Base-by-base conservation (phyloP, 2,888 invertebrate species). In the Erynnis tages region DNA sequence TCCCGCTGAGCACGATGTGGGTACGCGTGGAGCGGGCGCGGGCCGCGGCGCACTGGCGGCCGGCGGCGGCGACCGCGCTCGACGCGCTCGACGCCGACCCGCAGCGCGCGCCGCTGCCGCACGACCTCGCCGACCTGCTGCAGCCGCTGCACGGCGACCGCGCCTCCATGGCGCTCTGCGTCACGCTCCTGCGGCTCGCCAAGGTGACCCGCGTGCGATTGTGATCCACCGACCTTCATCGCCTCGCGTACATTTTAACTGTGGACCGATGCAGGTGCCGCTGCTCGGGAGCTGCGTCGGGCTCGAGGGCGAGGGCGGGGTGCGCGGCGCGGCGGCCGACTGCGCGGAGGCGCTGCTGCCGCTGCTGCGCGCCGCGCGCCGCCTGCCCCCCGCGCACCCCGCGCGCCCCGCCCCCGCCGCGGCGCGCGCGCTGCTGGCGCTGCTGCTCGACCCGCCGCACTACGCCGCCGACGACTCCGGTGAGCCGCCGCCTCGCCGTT, bases 1-100 rank as follows among this genome's bases (percentile, higher is more conserved):
- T 96, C 69, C 95, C 95, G 17, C 82, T 93, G 68, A 91, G 92
- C 69, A 93, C 93, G 61, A 87, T 95, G 58, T 96, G 95, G 96
- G 82, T 93, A 60, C 91, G 95, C 55, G 91, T 93, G 54, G 95
- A 95, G 79, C 92, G 93, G 7, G 80, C 94, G 48, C 91, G 95
- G n/a, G 94, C 93, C 66, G 91, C 92, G 11, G 93, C 91, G 63
- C 93, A 93, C 78, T 95, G 94, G 91, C 85, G 94, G 27, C 92
- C 94, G 1, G 70, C 84, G 92, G 54, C 80, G 91, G 57, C 85
- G 91, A 25, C 92, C 92, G 60, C 21, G 30, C 10, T 11, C 93
- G 93, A 66, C 91, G 93, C 6, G 86, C 91, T 92, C 38, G 34
- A 57, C 93, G 80, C 91, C 91, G 60, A 94, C 93, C 79, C 91